These are phyloP conservation scores for Caenorhabditis angaria DNA, from an alignment of 2,888 invertebrate genomes.

Conservation along the genomic window DNA sequence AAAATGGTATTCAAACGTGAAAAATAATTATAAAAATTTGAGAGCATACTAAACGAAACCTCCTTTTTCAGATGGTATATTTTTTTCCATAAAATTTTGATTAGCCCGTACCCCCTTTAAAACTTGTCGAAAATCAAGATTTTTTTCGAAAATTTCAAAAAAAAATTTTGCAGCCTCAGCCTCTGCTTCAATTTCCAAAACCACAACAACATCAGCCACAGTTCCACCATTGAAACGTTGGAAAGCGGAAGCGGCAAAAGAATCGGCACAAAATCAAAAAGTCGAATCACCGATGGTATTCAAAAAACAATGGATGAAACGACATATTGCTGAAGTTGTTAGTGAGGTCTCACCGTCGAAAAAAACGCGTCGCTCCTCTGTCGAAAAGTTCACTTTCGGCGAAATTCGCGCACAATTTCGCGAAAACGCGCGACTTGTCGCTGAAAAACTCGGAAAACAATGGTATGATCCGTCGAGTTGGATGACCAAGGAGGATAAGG, in stretches of 20 bases:
- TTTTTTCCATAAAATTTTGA: no score
- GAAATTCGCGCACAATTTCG: neutral
- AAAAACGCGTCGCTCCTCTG: neutral
- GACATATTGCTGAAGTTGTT: conserved; percentile 3
- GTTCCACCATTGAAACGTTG: conserved; percentile 4
- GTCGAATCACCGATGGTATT: neutral
- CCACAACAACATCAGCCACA: neutral
- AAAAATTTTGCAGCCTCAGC: no score
- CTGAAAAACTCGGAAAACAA: neutral
- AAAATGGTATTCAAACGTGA: no score
- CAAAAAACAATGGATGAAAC: conserved; percentile 5
- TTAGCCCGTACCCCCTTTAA: no score
- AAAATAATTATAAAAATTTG: no score
- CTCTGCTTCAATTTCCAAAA: neutral
- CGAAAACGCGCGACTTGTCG: neutral
- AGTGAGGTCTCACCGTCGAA: neutral
- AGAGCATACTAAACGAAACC: no score
- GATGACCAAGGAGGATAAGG: neutral
- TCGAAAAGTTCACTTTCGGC: neutral
- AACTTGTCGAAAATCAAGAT: no score
- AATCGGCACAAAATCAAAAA: neutral
- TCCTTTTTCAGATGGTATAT: no score
- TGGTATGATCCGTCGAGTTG: neutral
- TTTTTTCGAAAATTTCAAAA: no score
- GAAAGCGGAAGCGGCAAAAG: conserved; percentile 5